Evolutionary conservation across 2,113 vertebrate species (phyloP), one percentile per base, ranked within the genome.

Genomic region (Naja naja): DNA sequence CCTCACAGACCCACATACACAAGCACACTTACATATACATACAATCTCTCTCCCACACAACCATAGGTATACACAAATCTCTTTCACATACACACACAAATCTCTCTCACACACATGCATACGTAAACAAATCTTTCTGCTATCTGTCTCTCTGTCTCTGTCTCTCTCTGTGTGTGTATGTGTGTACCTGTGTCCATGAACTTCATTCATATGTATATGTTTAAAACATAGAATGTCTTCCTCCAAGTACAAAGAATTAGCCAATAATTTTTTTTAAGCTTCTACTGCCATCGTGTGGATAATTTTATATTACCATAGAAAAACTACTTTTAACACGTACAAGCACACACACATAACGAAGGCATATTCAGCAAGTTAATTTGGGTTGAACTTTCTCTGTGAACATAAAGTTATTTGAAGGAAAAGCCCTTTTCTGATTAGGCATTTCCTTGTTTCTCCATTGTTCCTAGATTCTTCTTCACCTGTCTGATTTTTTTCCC

Each of bases 271-370:
- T n/a, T 96, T 96, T 52, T 9, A 12, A 0, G 87, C 54, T 34
- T 93, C 3, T 90, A 23, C 95, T 96, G 97, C 81, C 97, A 93
- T 95, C 97, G 96, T 93, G 95, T 97, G 97, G 95, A 20, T 12
- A 58, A 27, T 92, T 93, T n/a, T 86, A 39, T 90, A 92, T 43
- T 54, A 53, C 47, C 1, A 55, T 91, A 88, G 43, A 34, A 47
- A 69, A 53, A 49, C 53, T 88, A 20, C 18, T 39, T 81, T 81
- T 39, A 39, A 39, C 16, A 39, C 69, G 16, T 14, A 34, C n/a
- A n/a, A 58, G 6, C 1, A 4, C 4, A 81, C n/a, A 39, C 16
- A 81, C 16, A 39, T 8, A 81, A 74, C 0, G 0, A 39, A 39
- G 18, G 18, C 16, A 7, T 20, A 74, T 74, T 74, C 69, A 74